Percentiles rank a stretch among this genome's conserved stretches.
Evolutionary conservation across 2,113 vertebrate genomes (phyloP).

Genomic region (Bos indicus): DNA sequence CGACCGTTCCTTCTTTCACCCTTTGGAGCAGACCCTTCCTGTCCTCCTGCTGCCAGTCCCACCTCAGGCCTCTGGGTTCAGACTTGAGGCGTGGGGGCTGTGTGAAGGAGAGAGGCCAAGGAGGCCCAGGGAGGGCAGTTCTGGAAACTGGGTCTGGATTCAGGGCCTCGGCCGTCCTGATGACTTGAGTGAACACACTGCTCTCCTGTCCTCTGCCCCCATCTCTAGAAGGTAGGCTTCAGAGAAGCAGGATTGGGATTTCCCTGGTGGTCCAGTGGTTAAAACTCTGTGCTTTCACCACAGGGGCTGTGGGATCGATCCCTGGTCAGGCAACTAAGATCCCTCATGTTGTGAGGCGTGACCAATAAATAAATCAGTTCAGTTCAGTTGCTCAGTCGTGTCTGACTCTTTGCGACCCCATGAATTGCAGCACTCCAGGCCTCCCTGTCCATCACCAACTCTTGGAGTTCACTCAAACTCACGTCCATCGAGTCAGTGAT

Average conservation of each 20-base stretch:
- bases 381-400: too few relatives aligned
- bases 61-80: neutral
- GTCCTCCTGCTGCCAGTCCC: neutral
- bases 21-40: neutral
- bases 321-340: neutral
- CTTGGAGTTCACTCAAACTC: too few relatives aligned
- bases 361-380: neutral
- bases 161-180: neutral
- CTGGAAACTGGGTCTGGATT: neutral
- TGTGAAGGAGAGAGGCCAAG: neutral
- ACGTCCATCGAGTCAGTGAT: too few relatives aligned
- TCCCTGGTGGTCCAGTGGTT: neutral
- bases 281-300: neutral
- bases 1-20: neutral
- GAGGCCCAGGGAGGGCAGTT: neutral
- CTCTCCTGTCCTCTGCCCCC: neutral
- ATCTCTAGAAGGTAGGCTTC: neutral
- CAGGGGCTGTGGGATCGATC: neutral
- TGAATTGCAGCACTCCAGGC: too few relatives aligned
- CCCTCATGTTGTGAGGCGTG: neutral
- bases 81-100: neutral
- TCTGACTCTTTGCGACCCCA: too few relatives aligned
- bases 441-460: too few relatives aligned
- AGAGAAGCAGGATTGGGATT: neutral
- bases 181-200: accelerated